phyloP scores from a whole-genome alignment of 2,888 invertebrate genomes.

The Drosophila cognata region DNA sequence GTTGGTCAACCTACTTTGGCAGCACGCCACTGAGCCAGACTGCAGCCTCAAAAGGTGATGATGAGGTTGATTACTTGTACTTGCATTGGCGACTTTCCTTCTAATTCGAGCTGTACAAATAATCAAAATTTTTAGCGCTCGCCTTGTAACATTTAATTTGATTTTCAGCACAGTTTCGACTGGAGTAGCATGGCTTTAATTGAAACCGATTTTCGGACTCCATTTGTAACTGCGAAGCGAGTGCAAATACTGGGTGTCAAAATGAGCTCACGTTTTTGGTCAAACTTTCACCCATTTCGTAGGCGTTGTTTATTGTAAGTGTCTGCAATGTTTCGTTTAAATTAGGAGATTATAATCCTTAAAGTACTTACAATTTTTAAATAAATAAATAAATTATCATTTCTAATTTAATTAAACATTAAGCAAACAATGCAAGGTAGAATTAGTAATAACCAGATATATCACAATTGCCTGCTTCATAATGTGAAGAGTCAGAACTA shows the following conservation, averaged over 20 bases:
- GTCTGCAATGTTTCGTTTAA: conserved; percentile 31
- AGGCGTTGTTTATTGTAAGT: conserved; percentile 65
- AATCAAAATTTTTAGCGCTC: conserved; percentile 71
- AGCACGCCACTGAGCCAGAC: conserved; percentile 53
- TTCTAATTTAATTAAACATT: background rate
- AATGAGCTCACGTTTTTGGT: conserved; percentile 70
- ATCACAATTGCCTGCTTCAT: background rate
- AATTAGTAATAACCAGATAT: background rate
- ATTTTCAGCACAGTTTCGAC: conserved; percentile 77
- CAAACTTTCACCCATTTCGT: conserved; percentile 69
- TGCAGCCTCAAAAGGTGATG: conserved; percentile 73
- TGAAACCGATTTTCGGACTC: conserved; percentile 58
- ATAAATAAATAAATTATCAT: background rate
- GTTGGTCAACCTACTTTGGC: conserved; percentile 73
- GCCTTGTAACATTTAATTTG: conserved; percentile 74
- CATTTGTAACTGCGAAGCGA: conserved; percentile 27
- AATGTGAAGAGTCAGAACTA: background rate
- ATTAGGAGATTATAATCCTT: conserved; percentile 2
- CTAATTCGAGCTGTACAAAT: conserved; percentile 74
- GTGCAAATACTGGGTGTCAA: conserved; percentile 71
- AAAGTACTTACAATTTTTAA: background rate
- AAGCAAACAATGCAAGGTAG: background rate
- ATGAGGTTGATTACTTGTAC: conserved; percentile 75
- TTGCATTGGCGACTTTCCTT: conserved; percentile 77
- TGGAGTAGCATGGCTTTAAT: conserved; percentile 46